A percentile compares a stretch with the other conserved stretches of the same genome.
These are phyloP conservation scores for Ochropleura plecta DNA, from an alignment of 2,888 invertebrate species.

Conservation along the genomic window DNA sequence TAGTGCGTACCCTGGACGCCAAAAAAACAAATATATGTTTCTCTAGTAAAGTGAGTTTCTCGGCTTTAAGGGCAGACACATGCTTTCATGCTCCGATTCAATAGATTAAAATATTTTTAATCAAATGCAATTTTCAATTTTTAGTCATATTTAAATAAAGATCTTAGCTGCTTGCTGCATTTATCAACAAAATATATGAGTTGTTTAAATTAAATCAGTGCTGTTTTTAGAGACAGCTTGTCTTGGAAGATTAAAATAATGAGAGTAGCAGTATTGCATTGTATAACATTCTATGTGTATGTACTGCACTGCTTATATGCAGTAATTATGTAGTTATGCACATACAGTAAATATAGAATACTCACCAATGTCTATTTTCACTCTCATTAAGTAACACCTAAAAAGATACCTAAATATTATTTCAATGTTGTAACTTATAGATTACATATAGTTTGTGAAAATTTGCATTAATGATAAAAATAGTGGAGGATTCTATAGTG, in stretches of 20 bases:
- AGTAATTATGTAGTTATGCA: not conserved
- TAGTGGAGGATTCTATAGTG: not conserved
- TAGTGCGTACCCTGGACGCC: too few relatives aligned
- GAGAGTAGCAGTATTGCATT: conserved; percentile 5
- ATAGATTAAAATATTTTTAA: not conserved
- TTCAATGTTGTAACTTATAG: not conserved
- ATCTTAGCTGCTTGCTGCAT: conserved; percentile 9
- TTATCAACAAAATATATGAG: conserved; percentile 27
- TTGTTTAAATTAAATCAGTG: conserved; percentile 13
- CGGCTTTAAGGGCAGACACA: too few relatives aligned
- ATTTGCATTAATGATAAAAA: not conserved
- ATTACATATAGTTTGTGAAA: not conserved
- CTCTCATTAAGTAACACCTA: not conserved
- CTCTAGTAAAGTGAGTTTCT: too few relatives aligned
- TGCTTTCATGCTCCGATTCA: too few relatives aligned
- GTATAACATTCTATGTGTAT: not conserved
- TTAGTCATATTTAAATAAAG: not conserved
- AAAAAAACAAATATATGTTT: too few relatives aligned
- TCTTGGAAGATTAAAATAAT: conserved; percentile 13
- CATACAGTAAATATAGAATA: not conserved
- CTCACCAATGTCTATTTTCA: not conserved
- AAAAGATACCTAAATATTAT: not conserved
- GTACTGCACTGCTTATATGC: not conserved
- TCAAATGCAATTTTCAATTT: not conserved
- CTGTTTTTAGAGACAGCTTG: conserved; percentile 10